Conservation (phyloP, 2,113 vertebrate genomes). For the Crotalus horridus region DNA sequence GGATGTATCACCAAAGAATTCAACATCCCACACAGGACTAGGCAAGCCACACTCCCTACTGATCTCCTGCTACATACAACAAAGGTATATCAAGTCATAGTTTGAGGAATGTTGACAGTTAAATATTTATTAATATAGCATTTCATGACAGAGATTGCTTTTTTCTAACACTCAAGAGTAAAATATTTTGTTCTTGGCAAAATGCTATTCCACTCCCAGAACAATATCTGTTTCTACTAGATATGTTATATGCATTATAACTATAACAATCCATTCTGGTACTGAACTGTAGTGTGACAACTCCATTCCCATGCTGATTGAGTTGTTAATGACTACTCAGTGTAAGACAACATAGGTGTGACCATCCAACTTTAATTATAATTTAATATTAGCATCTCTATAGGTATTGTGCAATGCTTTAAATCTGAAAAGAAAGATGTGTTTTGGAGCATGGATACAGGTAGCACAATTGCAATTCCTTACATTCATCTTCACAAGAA, state of each 20-base stretch:
- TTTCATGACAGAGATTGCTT: background rate
- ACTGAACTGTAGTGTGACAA: background rate
- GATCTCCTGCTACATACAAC: constrained; percentile 25
- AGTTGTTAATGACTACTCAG: background rate
- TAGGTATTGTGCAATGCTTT: background rate
- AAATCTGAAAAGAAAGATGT: background rate
- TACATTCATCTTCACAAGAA: background rate
- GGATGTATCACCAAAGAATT: constrained; percentile 23
- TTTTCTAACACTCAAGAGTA: background rate
- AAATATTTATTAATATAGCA: background rate
- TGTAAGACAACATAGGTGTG: background rate
- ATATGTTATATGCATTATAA: background rate
- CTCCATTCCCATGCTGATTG: background rate
- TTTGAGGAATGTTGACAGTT: background rate
- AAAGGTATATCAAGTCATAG: background rate
- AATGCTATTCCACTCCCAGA: background rate
- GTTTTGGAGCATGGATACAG: background rate
- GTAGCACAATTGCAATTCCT: background rate
- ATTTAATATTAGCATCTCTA: background rate
- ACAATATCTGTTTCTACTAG: background rate
- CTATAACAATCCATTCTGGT: background rate
- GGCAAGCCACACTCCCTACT: background rate
- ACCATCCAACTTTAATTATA: background rate
- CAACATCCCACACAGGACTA: constrained; percentile 58
- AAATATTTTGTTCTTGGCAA: background rate